Percentiles rank a stretch among this genome's conserved stretches.
These are phyloP conservation scores for Ceyx margarethae DNA, from an alignment of 2,113 vertebrate genomes.

Conservation along the genomic window DNA sequence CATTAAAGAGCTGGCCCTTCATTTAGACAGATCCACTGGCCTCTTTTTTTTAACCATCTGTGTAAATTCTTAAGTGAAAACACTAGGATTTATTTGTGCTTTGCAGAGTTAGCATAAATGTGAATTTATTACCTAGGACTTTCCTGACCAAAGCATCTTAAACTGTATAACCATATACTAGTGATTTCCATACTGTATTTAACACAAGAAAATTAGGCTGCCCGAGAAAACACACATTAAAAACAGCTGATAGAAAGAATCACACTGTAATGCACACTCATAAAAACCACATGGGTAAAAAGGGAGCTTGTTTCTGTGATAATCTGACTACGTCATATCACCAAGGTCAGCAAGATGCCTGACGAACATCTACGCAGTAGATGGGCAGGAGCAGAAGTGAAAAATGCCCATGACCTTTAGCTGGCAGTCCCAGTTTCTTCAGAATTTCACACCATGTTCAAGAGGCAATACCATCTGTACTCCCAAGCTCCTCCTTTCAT, in stretches of 20 bases:
- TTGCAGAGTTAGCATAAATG: not conserved
- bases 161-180: not conserved
- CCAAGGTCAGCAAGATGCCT: not conserved
- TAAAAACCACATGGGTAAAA: not conserved
- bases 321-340: not conserved
- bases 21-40: not conserved
- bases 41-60: not conserved
- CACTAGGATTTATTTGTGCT: not conserved
- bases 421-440: not conserved
- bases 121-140: not conserved
- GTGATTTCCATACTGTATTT: not conserved
- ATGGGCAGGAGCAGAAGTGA: constrained; percentile 4
- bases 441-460: not conserved
- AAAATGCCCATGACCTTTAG: constrained; percentile 53
- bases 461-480: not conserved
- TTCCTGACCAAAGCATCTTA: not conserved
- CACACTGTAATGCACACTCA: not conserved
- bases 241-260: not conserved
- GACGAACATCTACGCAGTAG: not conserved
- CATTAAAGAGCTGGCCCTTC: not conserved
- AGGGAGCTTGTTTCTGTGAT: not conserved
- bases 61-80: not conserved
- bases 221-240: not conserved
- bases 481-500: not conserved
- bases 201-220: not conserved